Base-by-base conservation (phyloP, 2,113 vertebrate genomes). In the Zosterops borbonicus region DNA sequence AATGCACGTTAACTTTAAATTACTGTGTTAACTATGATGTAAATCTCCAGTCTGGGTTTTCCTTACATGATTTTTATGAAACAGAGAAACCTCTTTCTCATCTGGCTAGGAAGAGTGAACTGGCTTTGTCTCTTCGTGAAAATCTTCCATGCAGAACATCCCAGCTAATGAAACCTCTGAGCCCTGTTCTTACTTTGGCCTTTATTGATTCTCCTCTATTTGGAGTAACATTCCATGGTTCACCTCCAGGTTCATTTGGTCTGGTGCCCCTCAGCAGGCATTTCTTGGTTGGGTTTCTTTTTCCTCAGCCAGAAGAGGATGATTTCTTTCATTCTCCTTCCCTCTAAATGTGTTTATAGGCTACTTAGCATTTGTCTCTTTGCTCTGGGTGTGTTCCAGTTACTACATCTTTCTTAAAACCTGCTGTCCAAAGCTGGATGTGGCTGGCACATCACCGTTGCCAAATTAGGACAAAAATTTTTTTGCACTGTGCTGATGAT, bases 391-490 rank as follows among this genome's bases (percentile, higher is more conserved):
- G 20, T 89, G n/a, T 92, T 84, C 76, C 86, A 86, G 18, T 74
- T 74, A 52, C 27, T 87, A 60, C 39, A 55, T 94, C 67, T 76
- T 73, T 52, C 60, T 92, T 81, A 49, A 92, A 69, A 77, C 33
- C 14, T 28, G 3, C 33, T 71, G 2, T 52, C 89, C 77, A 44
- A 92, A 91, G 79, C 56, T 89, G 83, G 92, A 49, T 56, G 0
- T 63, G 50, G 79, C 67, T 93, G 55, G 77, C 86, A 60, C 42
- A 5, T 86, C 1, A 1, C 52, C 0, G 2, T 67, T 67, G 86
- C 95, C 91, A 93, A 95, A 96, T 90, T 94, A 94, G 94, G 95
- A 75, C 73, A 94, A 90, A 94, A 64, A 39, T 3, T 25, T 39
- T 83, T 77, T 83, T 59, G 75, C 25, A 7, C 56, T n/a, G 53